Conservation (phyloP, 2,113 vertebrate species). For the Amblyornis subalaris region DNA sequence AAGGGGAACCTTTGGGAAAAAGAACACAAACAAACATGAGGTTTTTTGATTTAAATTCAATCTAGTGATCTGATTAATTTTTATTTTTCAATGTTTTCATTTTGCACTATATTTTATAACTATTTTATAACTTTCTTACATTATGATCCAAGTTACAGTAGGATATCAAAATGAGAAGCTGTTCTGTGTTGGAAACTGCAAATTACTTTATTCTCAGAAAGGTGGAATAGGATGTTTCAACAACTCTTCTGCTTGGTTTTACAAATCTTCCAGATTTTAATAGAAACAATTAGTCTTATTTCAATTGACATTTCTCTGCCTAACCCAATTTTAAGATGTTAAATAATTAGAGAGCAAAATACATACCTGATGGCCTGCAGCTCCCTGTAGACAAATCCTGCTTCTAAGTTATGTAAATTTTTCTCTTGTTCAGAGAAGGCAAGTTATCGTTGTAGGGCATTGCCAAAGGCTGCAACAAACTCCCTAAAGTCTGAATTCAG, state of each 20-base stretch:
- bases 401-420: not conserved
- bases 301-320: not conserved
- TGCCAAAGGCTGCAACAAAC: not conserved
- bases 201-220: not conserved
- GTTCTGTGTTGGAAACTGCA: not conserved
- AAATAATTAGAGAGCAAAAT: not conserved
- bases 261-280: not conserved
- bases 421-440: not conserved
- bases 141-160: not conserved
- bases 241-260: not conserved
- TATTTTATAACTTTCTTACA: not conserved
- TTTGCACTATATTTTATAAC: not conserved
- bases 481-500: not conserved
- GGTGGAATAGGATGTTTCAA: not conserved
- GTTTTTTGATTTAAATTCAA: not conserved
- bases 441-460: not conserved
- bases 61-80: not conserved
- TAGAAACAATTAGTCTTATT: not conserved
- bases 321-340: not conserved
- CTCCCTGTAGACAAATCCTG: not conserved
- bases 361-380: not conserved
- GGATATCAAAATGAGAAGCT: not conserved
- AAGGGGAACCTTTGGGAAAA: not conserved
- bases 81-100: not conserved
- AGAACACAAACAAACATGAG: not conserved